Percentiles rank a stretch among this genome's conserved stretches.
These are phyloP conservation scores for Clavelina lepadiformis DNA, from an alignment of 23 tunicate genomes.

Conservation along the genomic window DNA sequence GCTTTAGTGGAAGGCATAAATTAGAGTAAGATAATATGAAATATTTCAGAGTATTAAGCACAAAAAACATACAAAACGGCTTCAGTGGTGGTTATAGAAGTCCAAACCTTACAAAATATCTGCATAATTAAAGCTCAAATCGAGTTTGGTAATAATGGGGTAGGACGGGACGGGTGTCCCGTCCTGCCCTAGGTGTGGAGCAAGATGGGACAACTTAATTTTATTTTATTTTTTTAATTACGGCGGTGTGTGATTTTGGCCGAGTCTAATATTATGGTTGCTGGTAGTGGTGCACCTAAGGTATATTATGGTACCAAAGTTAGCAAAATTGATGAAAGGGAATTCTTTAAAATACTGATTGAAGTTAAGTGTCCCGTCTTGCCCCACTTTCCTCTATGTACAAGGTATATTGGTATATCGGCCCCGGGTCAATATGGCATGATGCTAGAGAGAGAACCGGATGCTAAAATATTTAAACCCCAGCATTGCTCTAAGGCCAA, in stretches of 20 bases:
- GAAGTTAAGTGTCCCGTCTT: neutral
- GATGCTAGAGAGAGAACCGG: no score
- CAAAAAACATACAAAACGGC: neutral
- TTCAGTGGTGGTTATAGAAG: neutral
- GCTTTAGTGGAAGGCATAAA: neutral
- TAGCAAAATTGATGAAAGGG: neutral
- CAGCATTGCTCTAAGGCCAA: no score
- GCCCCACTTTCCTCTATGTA: conserved; percentile 18
- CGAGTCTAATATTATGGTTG: no score
- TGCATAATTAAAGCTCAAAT: neutral
- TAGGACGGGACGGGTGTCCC: conserved; percentile 6
- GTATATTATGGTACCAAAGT: no score
- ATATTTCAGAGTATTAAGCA: neutral
- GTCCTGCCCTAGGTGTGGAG: conserved; percentile 6
- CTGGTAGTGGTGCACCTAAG: no score
- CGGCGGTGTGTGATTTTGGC: no score
- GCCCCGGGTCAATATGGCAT: no score
- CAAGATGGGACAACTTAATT: conserved; percentile 6
- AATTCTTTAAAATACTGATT: neutral
- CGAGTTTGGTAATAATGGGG: conserved; percentile 1
- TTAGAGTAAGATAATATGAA: neutral
- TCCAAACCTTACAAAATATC: neutral
- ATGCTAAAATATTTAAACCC: no score
- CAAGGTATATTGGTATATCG: no score
- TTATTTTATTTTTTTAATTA: no score